Conservation (phyloP, 23 tunicate species). For the Clavelina lepadiformis region DNA sequence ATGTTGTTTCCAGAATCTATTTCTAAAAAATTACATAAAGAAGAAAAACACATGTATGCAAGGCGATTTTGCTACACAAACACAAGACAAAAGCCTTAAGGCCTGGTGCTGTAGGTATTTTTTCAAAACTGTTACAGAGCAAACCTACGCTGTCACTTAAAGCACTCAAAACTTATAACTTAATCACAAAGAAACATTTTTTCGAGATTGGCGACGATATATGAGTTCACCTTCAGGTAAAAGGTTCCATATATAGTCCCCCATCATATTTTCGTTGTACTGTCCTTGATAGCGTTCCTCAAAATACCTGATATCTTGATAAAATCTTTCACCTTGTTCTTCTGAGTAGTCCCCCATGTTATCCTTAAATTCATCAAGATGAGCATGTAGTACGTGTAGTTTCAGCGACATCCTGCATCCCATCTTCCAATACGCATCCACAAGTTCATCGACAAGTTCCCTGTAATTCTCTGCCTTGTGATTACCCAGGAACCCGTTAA, state of each 20-base stretch:
- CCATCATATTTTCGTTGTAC: conserved; percentile 16
- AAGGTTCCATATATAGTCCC: neutral
- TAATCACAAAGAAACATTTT: conserved; percentile 13
- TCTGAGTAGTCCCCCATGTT: conserved; percentile 25
- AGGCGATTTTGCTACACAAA: too few relatives aligned
- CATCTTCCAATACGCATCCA: conserved; percentile 25
- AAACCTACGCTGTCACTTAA: conserved; percentile 3
- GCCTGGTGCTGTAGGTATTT: too few relatives aligned
- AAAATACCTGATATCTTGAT: too few relatives aligned
- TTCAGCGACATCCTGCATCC: conserved; percentile 37
- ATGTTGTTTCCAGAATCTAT: too few relatives aligned
- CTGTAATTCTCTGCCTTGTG: conserved; percentile 25
- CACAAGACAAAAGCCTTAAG: too few relatives aligned
- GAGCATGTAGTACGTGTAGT: conserved; percentile 23
- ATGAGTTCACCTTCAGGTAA: too few relatives aligned
- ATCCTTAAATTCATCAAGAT: conserved; percentile 25
- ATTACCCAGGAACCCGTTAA: conserved; percentile 24
- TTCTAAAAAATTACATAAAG: too few relatives aligned
- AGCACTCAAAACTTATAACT: conserved; percentile 12
- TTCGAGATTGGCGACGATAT: conserved; percentile 25
- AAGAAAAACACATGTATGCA: too few relatives aligned
- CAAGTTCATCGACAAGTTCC: conserved; percentile 24
- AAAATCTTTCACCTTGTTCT: too few relatives aligned
- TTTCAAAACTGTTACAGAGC: conserved; percentile 24
- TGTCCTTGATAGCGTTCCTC: conserved; percentile 10